These are phyloP conservation scores for Sterna hirundo DNA, from an alignment of 2,113 vertebrate genomes.

Conservation along the genomic window DNA sequence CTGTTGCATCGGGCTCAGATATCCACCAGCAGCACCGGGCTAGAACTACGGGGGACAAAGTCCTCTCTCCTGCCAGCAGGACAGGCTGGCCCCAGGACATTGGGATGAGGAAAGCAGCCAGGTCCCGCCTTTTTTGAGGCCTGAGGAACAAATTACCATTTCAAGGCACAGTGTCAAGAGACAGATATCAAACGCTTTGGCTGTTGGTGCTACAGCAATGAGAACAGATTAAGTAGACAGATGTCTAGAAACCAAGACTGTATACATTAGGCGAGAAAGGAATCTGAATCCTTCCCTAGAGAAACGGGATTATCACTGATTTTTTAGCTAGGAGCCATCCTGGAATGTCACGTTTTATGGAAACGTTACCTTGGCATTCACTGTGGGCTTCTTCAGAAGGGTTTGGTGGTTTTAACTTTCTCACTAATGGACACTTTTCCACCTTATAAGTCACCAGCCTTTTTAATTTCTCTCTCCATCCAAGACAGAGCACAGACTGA, in stretches of 20 bases:
- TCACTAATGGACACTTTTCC: background rate
- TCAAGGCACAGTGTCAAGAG: background rate
- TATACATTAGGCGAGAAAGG: background rate
- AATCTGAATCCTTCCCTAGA: background rate
- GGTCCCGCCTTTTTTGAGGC: background rate
- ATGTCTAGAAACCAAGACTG: background rate
- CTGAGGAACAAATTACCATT: conserved; percentile 1
- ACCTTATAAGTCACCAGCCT: background rate
- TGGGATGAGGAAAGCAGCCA: background rate
- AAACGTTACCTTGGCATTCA: background rate
- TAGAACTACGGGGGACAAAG: background rate
- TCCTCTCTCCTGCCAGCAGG: background rate
- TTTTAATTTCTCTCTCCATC: background rate
- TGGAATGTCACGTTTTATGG: background rate
- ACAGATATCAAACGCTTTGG: background rate
- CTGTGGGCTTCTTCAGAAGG: background rate
- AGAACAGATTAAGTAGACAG: background rate
- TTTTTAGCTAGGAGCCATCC: background rate
- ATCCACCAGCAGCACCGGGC: background rate
- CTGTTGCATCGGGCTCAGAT: background rate
- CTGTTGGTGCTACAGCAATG: background rate
- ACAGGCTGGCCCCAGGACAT: background rate
- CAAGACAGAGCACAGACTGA: background rate
- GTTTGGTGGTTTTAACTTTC: background rate
- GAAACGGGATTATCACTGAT: background rate